phyloP scores from a whole-genome alignment of 2,797 vertebrate genomes.

The Okamejei kenojei region DNA sequence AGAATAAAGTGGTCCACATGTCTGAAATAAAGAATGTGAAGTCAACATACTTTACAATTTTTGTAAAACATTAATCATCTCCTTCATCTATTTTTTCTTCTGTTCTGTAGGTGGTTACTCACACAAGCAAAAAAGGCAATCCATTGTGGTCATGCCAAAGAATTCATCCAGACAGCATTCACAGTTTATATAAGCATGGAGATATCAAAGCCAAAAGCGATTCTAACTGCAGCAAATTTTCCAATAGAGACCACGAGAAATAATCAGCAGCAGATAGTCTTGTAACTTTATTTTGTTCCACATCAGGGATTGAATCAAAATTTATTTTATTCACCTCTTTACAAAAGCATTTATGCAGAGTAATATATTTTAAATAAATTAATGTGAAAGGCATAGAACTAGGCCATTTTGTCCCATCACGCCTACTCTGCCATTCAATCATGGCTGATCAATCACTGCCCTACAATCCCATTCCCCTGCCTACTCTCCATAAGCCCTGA shows the following conservation, averaged over 20 bases:
- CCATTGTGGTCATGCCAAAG: not conserved
- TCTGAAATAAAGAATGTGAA: slow-evolving; percentile 58
- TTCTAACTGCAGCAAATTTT: not conserved
- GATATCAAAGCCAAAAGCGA: not conserved
- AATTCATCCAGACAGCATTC: not conserved
- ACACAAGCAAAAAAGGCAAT: not conserved
- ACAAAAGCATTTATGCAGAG: not conserved
- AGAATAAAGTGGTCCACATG: slow-evolving; percentile 91
- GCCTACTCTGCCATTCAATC: too few relatives aligned
- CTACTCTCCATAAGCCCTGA: too few relatives aligned
- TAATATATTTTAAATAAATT: not conserved
- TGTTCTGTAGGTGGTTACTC: not conserved
- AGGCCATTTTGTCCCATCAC: too few relatives aligned
- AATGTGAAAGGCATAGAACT: too few relatives aligned
- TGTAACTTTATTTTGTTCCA: not conserved
- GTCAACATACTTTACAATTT: not conserved
- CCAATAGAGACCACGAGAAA: too few relatives aligned
- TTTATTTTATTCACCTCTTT: not conserved
- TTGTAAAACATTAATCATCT: not conserved
- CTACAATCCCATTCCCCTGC: too few relatives aligned
- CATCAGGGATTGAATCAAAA: not conserved
- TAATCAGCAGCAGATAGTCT: not conserved
- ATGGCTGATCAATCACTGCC: too few relatives aligned
- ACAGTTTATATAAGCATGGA: not conserved
- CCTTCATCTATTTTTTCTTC: not conserved